These are phyloP conservation scores for Conchocele bisecta DNA, from an alignment of 2,888 invertebrate species.

Conservation along the genomic window DNA sequence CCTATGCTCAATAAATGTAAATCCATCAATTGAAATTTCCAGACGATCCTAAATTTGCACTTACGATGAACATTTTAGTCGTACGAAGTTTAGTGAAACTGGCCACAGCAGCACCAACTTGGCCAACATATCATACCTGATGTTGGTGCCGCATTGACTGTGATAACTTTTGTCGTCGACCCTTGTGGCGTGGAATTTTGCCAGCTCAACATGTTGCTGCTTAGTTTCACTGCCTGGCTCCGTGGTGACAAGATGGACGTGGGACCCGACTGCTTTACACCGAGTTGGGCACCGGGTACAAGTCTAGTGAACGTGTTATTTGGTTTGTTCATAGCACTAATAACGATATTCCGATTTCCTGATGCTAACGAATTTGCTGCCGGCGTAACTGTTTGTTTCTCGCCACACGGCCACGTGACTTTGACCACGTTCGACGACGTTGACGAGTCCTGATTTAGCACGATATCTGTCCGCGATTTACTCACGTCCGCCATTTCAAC, in stretches of 20 bases:
- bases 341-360: slow-evolving; percentile 73
- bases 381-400: slow-evolving; percentile 51
- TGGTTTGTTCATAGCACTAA: slow-evolving; percentile 74
- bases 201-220: no score
- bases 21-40: no score
- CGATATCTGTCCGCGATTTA: slow-evolving; percentile 53
- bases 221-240: slow-evolving; percentile 61
- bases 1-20: no score
- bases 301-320: slow-evolving; percentile 75
- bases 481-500: slow-evolving; percentile 51
- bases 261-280: slow-evolving; percentile 64
- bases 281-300: slow-evolving; percentile 64
- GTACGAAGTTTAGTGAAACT: no score
- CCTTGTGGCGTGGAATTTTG: slow-evolving; percentile 40
- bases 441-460: slow-evolving; percentile 54
- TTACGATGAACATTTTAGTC: no score
- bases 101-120: no score
- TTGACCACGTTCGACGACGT: slow-evolving; percentile 68
- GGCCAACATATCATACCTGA: no score
- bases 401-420: slow-evolving; percentile 69
- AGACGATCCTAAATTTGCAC: no score
- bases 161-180: slow-evolving; percentile 73
- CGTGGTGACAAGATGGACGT: slow-evolving; percentile 74
- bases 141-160: slow-evolving; percentile 72
- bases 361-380: slow-evolving; percentile 47